Conservation (phyloP, 92 coral and sea anemone genomes). For the Metridium senile region DNA sequence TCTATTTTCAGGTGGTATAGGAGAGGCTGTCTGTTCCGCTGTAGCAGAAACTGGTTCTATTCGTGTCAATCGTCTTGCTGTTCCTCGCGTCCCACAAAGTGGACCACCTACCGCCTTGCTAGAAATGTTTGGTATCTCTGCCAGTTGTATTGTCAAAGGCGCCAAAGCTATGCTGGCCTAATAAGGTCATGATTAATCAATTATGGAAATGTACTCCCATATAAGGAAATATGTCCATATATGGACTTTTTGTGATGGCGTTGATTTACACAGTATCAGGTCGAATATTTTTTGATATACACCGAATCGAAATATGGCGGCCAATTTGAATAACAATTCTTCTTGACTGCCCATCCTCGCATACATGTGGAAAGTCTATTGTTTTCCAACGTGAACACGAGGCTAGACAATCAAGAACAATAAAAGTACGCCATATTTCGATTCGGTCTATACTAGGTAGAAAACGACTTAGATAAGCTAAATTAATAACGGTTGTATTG, state of each 20-base stretch:
- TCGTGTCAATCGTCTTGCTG: slow-evolving; percentile 80
- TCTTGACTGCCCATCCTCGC: too few relatives aligned
- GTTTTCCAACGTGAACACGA: too few relatives aligned
- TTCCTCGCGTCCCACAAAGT: slow-evolving; percentile 87
- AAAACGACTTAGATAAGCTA: not conserved
- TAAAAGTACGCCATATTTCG: too few relatives aligned
- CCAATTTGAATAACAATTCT: too few relatives aligned
- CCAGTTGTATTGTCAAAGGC: slow-evolving; percentile 64
- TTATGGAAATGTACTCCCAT: not conserved
- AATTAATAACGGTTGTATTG: not conserved
- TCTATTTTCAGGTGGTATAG: slow-evolving; percentile 83
- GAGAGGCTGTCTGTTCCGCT: slow-evolving; percentile 91
- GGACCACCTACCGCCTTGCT: slow-evolving; percentile 83
- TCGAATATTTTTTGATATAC: too few relatives aligned
- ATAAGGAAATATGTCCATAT: slow-evolving; percentile 6
- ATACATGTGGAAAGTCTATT: too few relatives aligned
- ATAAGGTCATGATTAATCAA: not conserved
- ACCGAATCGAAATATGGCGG: too few relatives aligned
- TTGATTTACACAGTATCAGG: too few relatives aligned
- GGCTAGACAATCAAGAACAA: too few relatives aligned
- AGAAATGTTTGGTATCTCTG: slow-evolving; percentile 90
- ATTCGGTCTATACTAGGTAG: too few relatives aligned
- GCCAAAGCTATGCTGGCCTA: slow-evolving; percentile 46
- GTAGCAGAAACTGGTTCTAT: slow-evolving; percentile 68
- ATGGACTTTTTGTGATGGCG: not conserved